These are phyloP conservation scores for Corapipo altera DNA, from an alignment of 2,113 vertebrate genomes.

Conservation along the genomic window DNA sequence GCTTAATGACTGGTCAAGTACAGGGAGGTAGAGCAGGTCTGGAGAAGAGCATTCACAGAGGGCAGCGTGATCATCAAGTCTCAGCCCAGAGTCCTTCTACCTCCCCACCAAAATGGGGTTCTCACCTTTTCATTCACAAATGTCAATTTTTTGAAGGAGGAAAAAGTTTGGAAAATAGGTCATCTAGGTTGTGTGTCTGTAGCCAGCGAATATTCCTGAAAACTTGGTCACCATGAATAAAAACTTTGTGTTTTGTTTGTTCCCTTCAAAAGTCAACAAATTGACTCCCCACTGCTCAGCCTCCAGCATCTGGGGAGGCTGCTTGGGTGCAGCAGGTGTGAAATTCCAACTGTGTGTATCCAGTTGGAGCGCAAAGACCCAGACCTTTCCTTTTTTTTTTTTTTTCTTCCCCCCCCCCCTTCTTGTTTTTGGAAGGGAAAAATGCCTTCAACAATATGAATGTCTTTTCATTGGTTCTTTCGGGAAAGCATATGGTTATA, in stretches of 20 bases:
- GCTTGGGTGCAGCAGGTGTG: neutral
- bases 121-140: neutral
- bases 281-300: neutral
- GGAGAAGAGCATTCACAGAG: neutral
- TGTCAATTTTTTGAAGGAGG: neutral
- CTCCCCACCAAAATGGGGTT: neutral
- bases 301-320: slow-evolving; percentile 26
- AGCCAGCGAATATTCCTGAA: neutral
- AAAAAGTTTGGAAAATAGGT: neutral
- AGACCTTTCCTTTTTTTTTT: slow-evolving; percentile 10
- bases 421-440: slow-evolving; percentile 58
- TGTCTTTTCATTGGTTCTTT: slow-evolving; percentile 62
- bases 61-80: rapidly evolving
- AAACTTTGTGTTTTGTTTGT: neutral
- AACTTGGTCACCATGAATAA: neutral
- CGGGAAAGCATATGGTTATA: slow-evolving; percentile 63
- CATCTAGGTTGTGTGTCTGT: neutral
- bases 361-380: slow-evolving; percentile 32
- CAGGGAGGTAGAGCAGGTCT: neutral
- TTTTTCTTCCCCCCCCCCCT: neutral
- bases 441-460: slow-evolving; percentile 56
- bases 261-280: neutral
- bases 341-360: slow-evolving; percentile 40
- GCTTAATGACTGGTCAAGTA: neutral
- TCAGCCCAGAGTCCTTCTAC: neutral